Evolutionary conservation across 2,113 vertebrate genomes (phyloP).

Genomic region (Poecilia latipinna): DNA sequence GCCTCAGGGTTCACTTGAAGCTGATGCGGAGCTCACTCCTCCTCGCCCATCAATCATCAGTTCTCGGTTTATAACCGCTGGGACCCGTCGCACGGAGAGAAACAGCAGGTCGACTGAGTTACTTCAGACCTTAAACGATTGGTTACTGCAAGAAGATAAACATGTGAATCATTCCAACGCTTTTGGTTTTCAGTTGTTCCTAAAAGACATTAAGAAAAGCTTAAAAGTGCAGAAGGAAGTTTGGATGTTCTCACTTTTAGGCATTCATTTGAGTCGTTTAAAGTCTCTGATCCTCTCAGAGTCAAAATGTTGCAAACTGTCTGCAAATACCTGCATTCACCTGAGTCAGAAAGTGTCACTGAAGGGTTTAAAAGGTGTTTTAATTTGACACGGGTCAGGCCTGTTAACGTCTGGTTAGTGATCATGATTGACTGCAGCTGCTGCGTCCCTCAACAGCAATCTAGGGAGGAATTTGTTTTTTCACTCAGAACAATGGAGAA

Average conservation of each 20-base stretch:
- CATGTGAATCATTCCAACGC: neutral
- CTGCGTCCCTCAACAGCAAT: neutral
- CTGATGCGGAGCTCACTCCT: conserved; percentile 33
- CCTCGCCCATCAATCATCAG: conserved; percentile 66
- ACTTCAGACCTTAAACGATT: conserved; percentile 25
- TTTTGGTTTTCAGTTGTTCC: neutral
- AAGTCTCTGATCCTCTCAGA: neutral
- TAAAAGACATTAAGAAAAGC: neutral
- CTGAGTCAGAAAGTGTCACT: neutral
- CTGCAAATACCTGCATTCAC: neutral
- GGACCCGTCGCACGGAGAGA: conserved; percentile 11
- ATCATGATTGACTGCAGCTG: neutral
- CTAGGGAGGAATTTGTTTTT: too few species aligned
- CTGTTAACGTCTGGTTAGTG: too few species aligned
- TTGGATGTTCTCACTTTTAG: neutral
- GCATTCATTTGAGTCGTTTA: neutral
- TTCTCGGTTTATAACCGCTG: conserved; percentile 38
- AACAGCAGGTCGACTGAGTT: neutral
- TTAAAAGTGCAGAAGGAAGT: too few species aligned
- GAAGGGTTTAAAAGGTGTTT: neutral
- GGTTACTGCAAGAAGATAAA: conserved; percentile 19
- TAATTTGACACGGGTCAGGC: too few species aligned
- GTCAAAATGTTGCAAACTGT: neutral
- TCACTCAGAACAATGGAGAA: neutral
- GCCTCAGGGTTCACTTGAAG: conserved; percentile 30